Conservation (phyloP, 2,113 vertebrate species). For the Dicerorhinus sumatrensis region DNA sequence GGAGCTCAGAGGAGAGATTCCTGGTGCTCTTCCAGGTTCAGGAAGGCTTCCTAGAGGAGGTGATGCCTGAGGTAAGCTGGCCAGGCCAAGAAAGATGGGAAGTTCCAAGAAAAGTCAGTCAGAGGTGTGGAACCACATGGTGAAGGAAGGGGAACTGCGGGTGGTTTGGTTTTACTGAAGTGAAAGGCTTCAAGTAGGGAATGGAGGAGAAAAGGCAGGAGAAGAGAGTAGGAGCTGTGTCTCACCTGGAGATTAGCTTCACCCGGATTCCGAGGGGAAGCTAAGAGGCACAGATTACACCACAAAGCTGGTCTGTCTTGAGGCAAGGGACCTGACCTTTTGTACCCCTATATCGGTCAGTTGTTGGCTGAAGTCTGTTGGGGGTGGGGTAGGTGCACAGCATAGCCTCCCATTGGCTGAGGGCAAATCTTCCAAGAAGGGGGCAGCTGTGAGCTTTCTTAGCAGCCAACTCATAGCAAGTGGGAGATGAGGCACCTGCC, state of each 20-base stretch:
- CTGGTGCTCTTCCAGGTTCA: neutral
- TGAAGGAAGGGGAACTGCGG: neutral
- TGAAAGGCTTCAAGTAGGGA: neutral
- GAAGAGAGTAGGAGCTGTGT: neutral
- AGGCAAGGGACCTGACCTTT: neutral
- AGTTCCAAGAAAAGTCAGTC: neutral
- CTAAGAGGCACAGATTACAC: neutral
- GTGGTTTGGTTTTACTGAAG: neutral
- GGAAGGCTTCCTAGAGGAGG: constrained; percentile 29
- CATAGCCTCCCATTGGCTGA: neutral
- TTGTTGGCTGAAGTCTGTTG: neutral
- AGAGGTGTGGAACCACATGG: neutral
- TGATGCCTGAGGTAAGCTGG: neutral
- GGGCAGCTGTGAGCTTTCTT: neutral
- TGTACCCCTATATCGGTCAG: neutral
- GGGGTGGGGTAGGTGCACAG: neutral
- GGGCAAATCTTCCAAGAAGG: neutral
- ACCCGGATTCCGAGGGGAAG: neutral
- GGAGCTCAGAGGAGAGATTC: constrained; percentile 20
- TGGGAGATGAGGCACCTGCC: neutral
- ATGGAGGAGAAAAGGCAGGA: neutral
- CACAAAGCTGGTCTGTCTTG: neutral
- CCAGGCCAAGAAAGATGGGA: neutral
- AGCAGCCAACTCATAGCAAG: neutral
- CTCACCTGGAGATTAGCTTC: neutral